These are phyloP conservation scores for Andrena dorsata DNA, from an alignment of 2,888 invertebrate genomes.

Conservation along the genomic window DNA sequence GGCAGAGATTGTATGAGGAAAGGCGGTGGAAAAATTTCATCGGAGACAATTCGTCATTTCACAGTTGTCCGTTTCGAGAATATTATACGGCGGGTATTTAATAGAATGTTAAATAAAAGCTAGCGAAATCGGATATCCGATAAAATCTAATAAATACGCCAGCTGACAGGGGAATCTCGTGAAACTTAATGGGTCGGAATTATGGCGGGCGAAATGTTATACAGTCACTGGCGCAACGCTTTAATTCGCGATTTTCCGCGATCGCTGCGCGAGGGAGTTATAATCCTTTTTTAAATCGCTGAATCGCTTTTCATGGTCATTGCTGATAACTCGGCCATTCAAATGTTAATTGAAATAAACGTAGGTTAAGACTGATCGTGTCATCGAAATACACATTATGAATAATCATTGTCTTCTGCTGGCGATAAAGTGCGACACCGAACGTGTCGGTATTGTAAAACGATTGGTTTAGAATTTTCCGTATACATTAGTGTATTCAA, in stretches of 20 bases:
- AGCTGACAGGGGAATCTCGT: conserved; percentile 21
- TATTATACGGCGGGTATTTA: conserved; percentile 28
- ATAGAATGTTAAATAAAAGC: conserved; percentile 37
- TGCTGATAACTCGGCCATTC: too few species aligned
- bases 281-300: neutral
- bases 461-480: too few species aligned
- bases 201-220: neutral
- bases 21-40: conserved; percentile 5
- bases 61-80: conserved; percentile 10
- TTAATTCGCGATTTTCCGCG: neutral
- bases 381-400: too few species aligned
- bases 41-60: conserved; percentile 7
- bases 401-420: too few species aligned
- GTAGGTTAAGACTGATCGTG: too few species aligned
- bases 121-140: conserved; percentile 34
- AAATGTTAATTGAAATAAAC: too few species aligned
- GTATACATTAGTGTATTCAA: too few species aligned
- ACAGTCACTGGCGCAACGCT: neutral
- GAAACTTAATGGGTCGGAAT: conserved; percentile 36
- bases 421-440: too few species aligned
- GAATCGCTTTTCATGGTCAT: too few species aligned
- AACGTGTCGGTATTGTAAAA: too few species aligned
- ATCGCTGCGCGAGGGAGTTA: neutral
- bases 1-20: neutral
- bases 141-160: conserved; percentile 39